Conservation (phyloP, 2,797 vertebrate genomes). For the Macropodus opercularis region DNA sequence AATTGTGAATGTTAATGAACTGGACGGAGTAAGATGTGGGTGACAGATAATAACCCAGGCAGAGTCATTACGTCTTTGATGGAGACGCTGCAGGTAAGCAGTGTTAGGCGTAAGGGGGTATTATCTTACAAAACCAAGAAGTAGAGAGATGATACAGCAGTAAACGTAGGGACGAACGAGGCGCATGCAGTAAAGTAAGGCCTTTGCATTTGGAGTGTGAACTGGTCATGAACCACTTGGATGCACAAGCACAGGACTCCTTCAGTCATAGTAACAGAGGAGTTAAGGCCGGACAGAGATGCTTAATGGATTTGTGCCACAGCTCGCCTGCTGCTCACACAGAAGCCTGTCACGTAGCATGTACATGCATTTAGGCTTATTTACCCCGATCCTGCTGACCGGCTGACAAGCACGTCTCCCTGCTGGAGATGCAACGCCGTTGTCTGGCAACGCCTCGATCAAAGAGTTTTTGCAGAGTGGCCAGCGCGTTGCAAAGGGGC, state of each 20-base stretch:
- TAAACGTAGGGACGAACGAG: background rate
- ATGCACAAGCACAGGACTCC: slow-evolving; percentile 49
- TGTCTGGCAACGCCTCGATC: slow-evolving; percentile 76
- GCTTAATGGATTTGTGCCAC: slow-evolving; percentile 55
- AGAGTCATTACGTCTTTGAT: slow-evolving; percentile 39
- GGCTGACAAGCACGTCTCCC: slow-evolving; percentile 74
- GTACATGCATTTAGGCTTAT: slow-evolving; percentile 76
- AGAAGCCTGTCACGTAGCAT: slow-evolving; percentile 69
- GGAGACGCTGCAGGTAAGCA: slow-evolving; percentile 32
- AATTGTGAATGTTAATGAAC: slow-evolving; percentile 54
- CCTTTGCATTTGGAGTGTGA: slow-evolving; percentile 9
- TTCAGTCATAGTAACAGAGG: slow-evolving; percentile 39
- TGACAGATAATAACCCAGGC: slow-evolving; percentile 26
- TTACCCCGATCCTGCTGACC: slow-evolving; percentile 70
- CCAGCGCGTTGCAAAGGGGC: slow-evolving; percentile 39
- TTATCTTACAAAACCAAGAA: slow-evolving; percentile 43
- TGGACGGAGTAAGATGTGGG: slow-evolving; percentile 13
- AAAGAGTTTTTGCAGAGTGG: slow-evolving; percentile 46
- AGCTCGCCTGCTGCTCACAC: slow-evolving; percentile 47
- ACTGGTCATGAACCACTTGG: slow-evolving; percentile 24
- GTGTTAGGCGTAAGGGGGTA: slow-evolving; percentile 24
- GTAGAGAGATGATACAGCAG: slow-evolving; percentile 14
- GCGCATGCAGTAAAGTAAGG: slow-evolving; percentile 39
- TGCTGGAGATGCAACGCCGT: slow-evolving; percentile 70
- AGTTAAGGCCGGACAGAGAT: slow-evolving; percentile 32